Evolutionary conservation across 2,888 invertebrate genomes (phyloP).

Genomic region (Ormyrus labotus): DNA sequence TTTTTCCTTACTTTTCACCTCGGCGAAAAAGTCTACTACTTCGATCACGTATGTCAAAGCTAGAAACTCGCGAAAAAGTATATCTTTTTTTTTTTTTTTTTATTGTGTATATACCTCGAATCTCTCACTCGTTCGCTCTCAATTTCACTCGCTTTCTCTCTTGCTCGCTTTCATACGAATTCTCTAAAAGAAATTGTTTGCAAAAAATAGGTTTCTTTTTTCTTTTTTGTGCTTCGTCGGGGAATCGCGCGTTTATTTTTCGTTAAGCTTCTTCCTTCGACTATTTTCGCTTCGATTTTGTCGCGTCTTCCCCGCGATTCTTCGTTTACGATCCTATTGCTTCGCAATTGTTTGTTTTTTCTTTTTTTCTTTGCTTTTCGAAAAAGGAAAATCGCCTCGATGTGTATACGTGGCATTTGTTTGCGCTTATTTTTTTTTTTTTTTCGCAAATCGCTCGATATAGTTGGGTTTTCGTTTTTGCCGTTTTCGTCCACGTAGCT

Average conservation of each 20-base stretch:
- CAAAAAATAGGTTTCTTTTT: conserved; percentile 55
- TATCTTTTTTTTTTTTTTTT: conserved; percentile 28
- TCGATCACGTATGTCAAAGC: conserved; percentile 52
- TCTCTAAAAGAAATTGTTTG: conserved; percentile 53
- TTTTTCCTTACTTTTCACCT: conserved; percentile 7
- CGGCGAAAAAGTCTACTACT: conserved; percentile 36
- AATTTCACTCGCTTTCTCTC: conserved; percentile 19
- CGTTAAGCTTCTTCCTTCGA: not conserved
- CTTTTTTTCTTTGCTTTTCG: conserved; percentile 13
- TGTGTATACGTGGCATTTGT: conserved; percentile 33
- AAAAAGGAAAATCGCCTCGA: conserved; percentile 43
- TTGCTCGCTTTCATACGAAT: conserved; percentile 22
- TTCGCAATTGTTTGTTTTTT: conserved; percentile 48
- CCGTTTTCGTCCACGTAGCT: conserved; percentile 23
- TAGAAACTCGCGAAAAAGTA: conserved; percentile 52
- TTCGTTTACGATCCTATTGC: conserved; percentile 49
- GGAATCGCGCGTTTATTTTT: conserved; percentile 12
- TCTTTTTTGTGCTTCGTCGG: conserved; percentile 46
- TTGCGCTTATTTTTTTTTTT: conserved; percentile 3
- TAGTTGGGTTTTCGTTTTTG: not conserved
- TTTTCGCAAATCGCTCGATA: not conserved
- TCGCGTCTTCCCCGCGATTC: conserved; percentile 9
- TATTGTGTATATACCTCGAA: conserved; percentile 39
- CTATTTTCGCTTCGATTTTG: conserved; percentile 18
- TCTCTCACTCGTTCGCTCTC: not conserved